Evolutionary conservation across 2,888 invertebrate genomes (phyloP), one percentile per base, ranked within the genome.

Genomic region (Baccha elongata): DNA sequence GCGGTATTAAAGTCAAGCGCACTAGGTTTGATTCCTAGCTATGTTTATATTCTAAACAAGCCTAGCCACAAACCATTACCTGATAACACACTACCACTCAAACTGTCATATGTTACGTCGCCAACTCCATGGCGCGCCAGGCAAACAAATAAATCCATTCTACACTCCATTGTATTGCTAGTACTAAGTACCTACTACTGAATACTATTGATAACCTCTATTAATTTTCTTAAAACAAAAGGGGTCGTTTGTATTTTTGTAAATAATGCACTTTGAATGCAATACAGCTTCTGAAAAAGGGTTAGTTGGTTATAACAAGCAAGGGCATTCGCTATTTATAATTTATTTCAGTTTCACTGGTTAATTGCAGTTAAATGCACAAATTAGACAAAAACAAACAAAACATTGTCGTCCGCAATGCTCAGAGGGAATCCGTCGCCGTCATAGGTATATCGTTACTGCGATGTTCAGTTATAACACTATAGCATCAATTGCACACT

Each of bases 281-380:
- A 19, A 13, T 8, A 35, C 35, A 23, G 26, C 42, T 15, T 44
- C 26, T 42, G 11, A 52, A 60, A 23, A 19, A n/a, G 67, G 73
- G 67, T 52, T 52, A 32, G 19, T 21, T 32, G 4, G 42, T 42
- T 32, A 50, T 23, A 44, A 58, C 2, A n/a, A 42, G 17, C 67
- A 55, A 50, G 73, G 74, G 42, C 40, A 42, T 13, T 15, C 1
- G 40, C 46, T 40, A 71, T 32, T 44, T 76, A 17, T 60, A 64
- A 44, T 50, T 64, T 48, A 53, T 26, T 42, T 64, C 23, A 48
- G 48, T 50, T 50, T 44, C 32, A 60, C 35, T 29, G 62, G 40
- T 55, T 74, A 69, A 80, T 80, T 74, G 80, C 35, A 64, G 80
- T 75, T 81, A 75, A 75, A 44, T 65, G 75, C 58, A 81, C 75